Conservation (phyloP, 1,140 invertebrate species). For the Lordiphosa stackelbergi region DNA sequence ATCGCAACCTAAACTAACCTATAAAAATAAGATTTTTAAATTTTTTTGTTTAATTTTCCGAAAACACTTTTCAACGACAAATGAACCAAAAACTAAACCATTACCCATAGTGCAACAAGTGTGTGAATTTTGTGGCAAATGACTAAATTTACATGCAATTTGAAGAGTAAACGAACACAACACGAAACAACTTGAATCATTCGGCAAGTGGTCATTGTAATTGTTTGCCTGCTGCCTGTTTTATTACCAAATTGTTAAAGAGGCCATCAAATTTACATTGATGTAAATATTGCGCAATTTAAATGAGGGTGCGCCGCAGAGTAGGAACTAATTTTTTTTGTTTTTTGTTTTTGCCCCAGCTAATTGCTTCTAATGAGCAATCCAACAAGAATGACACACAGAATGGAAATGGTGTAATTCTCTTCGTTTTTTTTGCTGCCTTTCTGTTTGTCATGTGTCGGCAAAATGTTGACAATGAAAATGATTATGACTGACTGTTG, state of each 20-base stretch:
- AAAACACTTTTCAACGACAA: too few species aligned
- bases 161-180: not conserved
- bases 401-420: conserved; percentile 17
- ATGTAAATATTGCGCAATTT: conserved; percentile 61
- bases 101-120: not conserved
- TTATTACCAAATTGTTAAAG: conserved; percentile 1
- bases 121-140: conserved; percentile 56
- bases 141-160: conserved; percentile 69
- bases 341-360: conserved; percentile 18
- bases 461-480: conserved; percentile 72
- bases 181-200: not conserved
- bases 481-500: conserved; percentile 67
- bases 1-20: too few species aligned
- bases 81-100: too few species aligned
- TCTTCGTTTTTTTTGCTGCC: conserved; percentile 13
- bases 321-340: conserved; percentile 26
- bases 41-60: too few species aligned
- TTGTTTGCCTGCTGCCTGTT: conserved; percentile 54
- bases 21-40: too few species aligned
- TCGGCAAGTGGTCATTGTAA: conserved; percentile 56
- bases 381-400: conserved; percentile 40
- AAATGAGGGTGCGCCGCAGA: conserved; percentile 39
- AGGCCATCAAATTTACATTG: conserved; percentile 60
- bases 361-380: conserved; percentile 69
- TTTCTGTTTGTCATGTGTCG: conserved; percentile 59